These are phyloP conservation scores for Phalera bucephala DNA, from an alignment of 2,888 invertebrate genomes.

Conservation along the genomic window DNA sequence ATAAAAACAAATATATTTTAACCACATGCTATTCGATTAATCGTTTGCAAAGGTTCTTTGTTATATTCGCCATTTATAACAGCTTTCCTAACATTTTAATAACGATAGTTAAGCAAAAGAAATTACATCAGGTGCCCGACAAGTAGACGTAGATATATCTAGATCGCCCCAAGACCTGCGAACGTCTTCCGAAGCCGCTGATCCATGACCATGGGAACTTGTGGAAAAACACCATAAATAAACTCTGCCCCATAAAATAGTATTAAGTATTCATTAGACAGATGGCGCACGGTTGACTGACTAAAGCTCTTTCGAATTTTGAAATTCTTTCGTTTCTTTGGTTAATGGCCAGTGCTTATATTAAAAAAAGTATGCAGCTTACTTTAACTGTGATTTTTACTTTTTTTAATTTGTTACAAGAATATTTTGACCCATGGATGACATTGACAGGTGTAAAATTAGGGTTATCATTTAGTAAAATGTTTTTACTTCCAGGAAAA, in stretches of 20 bases:
- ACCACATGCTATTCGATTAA: too few species aligned
- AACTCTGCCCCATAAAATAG: conserved; percentile 51
- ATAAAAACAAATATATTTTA: too few species aligned
- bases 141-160: conserved; percentile 14
- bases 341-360: too few species aligned
- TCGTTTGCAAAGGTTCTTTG: too few species aligned
- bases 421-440: too few species aligned
- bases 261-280: conserved; percentile 60
- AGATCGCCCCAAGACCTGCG: conserved; percentile 6
- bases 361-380: background rate
- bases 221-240: conserved; percentile 29
- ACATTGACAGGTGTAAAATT: too few species aligned
- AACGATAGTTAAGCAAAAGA: background rate
- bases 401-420: too few species aligned
- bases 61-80: too few species aligned
- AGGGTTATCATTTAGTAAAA: too few species aligned
- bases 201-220: conserved; percentile 36
- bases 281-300: conserved; percentile 33
- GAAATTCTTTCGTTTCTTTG: too few species aligned
- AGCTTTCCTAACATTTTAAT: background rate
- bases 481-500: too few species aligned
- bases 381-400: too few species aligned
- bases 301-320: conserved; percentile 4
- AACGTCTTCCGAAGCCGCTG: conserved; percentile 9
- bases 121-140: background rate